A percentile compares a stretch with the other conserved stretches of the same genome.
Evolutionary conservation across 2,113 vertebrate genomes (phyloP).

Genomic region (Dinomys branickii): DNA sequence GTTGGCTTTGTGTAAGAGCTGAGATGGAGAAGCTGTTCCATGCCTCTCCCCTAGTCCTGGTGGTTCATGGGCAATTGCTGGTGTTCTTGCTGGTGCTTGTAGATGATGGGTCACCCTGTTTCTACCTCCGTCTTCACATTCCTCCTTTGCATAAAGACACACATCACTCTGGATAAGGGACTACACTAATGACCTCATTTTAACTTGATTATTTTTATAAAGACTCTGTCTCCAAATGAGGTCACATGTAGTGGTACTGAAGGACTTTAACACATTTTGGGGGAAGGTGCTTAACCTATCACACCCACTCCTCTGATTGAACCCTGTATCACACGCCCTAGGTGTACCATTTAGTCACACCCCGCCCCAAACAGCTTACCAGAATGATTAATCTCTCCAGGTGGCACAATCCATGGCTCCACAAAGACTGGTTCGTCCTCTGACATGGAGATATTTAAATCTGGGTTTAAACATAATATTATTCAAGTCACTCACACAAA

Average conservation of each 20-base stretch:
- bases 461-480: slow-evolving; percentile 59
- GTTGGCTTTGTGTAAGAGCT: neutral
- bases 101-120: neutral
- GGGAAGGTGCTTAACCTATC: neutral
- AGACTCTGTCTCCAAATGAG: neutral
- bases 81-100: neutral
- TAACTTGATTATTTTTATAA: slow-evolving; percentile 1
- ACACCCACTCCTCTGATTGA: neutral
- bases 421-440: slow-evolving; percentile 45
- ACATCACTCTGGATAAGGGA: neutral
- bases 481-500: neutral
- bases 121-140: neutral
- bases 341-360: neutral
- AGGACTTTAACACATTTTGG: neutral
- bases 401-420: neutral
- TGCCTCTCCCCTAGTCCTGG: neutral
- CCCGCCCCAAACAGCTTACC: slow-evolving; percentile 49
- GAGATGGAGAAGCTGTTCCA: neutral
- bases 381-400: slow-evolving; percentile 57
- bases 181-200: neutral
- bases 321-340: neutral
- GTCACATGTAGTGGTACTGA: neutral
- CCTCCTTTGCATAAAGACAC: neutral
- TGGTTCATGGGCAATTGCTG: neutral
- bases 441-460: slow-evolving; percentile 71